phyloP scores from a whole-genome alignment of 2,888 invertebrate species.

The Hirtodrosophila confusa region DNA sequence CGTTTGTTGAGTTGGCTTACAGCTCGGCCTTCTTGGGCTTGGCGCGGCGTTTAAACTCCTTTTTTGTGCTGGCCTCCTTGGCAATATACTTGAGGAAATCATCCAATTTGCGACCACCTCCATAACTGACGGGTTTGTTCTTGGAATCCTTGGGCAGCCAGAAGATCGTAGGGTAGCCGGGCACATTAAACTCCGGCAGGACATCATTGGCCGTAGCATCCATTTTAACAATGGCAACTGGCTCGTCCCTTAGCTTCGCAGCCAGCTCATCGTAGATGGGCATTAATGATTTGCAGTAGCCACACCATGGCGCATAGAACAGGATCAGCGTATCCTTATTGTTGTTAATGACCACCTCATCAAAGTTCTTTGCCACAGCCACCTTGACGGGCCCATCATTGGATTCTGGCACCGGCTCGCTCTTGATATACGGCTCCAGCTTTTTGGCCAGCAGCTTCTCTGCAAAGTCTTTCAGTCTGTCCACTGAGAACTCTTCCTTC shows the following conservation, averaged over 20 bases:
- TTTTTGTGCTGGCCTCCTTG: constrained; percentile 94
- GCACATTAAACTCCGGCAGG: constrained; percentile 94
- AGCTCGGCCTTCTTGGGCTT: constrained; percentile 85
- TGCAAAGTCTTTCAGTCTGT: constrained; percentile 92
- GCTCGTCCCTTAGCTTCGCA: constrained; percentile 93
- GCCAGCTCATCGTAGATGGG: constrained; percentile 98
- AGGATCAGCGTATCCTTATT: constrained; percentile 97
- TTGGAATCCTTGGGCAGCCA: constrained; percentile 95
- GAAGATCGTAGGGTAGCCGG: constrained; percentile 98
- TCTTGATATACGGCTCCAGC: constrained; percentile 96
- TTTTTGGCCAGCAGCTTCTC: constrained; percentile 92
- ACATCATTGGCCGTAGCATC: constrained; percentile 99
- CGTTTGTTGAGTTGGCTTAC: constrained; percentile 54
- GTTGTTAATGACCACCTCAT: constrained; percentile 95
- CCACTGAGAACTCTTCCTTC: constrained; percentile 95
- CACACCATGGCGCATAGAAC: constrained; percentile 99
- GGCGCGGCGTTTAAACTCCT: constrained; percentile 94
- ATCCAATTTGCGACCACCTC: constrained; percentile 96
- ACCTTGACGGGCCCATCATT: constrained; percentile 93
- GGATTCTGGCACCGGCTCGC: constrained; percentile 94
- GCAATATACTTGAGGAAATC: constrained; percentile 98
- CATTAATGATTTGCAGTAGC: constrained; percentile 98
- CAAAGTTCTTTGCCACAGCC: constrained; percentile 98
- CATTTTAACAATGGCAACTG: constrained; percentile 97
- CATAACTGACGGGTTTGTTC: constrained; percentile 92